phyloP scores from a whole-genome alignment of 2,888 invertebrate genomes.

The Zelleria hepariella region DNA sequence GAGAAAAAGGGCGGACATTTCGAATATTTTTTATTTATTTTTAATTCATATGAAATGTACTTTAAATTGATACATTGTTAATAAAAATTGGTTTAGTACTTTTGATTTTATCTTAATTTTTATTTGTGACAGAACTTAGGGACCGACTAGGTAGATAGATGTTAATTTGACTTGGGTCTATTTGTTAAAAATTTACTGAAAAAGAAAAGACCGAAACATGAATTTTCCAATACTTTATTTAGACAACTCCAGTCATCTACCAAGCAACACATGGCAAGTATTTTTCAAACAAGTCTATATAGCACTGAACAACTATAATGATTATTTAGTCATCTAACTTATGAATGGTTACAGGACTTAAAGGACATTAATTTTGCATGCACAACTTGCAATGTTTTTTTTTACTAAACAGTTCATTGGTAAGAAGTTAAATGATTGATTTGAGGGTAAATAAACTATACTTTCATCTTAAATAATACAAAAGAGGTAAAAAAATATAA shows the following conservation, averaged over 20 bases:
- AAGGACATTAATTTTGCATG: neutral
- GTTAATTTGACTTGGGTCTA: too few species aligned
- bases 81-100: too few species aligned
- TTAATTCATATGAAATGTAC: too few species aligned
- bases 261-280: neutral
- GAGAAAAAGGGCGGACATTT: too few species aligned
- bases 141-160: too few species aligned
- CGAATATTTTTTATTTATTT: too few species aligned
- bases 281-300: neutral
- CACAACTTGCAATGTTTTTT: too few species aligned
- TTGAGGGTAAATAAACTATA: neutral
- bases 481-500: neutral
- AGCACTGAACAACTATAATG: neutral
- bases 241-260: neutral
- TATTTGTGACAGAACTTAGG: too few species aligned
- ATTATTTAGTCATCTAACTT: neutral
- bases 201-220: neutral
- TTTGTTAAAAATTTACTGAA: too few species aligned
- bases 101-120: too few species aligned
- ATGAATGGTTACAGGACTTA: neutral
- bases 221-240: neutral
- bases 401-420: neutral
- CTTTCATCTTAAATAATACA: neutral
- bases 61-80: too few species aligned
- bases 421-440: neutral